A percentile compares a stretch with the other conserved stretches of the same genome.
These are phyloP conservation scores for Villa cingulata DNA, from an alignment of 2,888 invertebrate genomes.

Conservation along the genomic window DNA sequence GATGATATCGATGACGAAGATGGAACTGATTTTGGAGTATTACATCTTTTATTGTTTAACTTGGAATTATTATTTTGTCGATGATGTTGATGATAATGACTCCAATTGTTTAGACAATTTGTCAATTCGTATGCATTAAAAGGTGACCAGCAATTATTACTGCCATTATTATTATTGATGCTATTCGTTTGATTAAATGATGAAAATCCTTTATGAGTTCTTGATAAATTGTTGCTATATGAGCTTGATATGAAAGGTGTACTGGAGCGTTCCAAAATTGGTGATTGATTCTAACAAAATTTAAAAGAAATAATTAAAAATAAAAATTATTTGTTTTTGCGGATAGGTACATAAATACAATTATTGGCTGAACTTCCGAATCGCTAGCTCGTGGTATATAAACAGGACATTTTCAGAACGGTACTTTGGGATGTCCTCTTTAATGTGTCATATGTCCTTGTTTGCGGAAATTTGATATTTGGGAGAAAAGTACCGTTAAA, in stretches of 20 bases:
- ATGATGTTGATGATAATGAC: too few species aligned
- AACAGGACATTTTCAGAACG: too few species aligned
- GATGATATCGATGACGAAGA: neutral
- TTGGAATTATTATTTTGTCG: conserved; percentile 8
- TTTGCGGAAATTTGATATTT: too few species aligned
- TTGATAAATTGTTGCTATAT: neutral
- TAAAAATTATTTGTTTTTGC: too few species aligned
- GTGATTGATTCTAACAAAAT: conserved; percentile 2
- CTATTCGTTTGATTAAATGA: conserved; percentile 1
- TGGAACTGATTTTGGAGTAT: neutral
- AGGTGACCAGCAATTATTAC: conserved; percentile 3
- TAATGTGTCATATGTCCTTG: too few species aligned
- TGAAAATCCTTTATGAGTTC: conserved; percentile 2
- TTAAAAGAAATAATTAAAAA: too few species aligned
- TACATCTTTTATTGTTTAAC: conserved; percentile 1
- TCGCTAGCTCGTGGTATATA: too few species aligned
- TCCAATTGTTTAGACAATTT: conserved; percentile 7
- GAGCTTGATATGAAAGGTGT: conserved; percentile 5
- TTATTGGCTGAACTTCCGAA: too few species aligned
- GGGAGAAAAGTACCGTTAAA: too few species aligned
- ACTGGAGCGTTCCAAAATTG: conserved; percentile 1
- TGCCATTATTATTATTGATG: too few species aligned
- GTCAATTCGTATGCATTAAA: conserved; percentile 9
- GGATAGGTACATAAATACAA: too few species aligned
- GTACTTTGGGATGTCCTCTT: too few species aligned